These are phyloP conservation scores for Sinohyriopsis cumingii DNA, from an alignment of 2,888 invertebrate genomes.

Conservation along the genomic window DNA sequence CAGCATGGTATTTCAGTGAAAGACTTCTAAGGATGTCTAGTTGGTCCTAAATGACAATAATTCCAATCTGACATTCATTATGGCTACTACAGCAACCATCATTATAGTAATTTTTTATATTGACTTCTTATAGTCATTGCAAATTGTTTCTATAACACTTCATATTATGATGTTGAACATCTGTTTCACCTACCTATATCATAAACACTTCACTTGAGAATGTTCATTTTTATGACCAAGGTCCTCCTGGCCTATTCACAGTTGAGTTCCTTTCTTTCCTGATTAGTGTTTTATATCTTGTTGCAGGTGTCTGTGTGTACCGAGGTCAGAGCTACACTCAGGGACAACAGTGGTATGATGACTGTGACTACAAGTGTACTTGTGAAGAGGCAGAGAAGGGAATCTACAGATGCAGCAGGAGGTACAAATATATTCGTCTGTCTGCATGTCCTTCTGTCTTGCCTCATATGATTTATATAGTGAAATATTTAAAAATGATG, in stretches of 20 bases:
- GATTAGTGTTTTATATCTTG: background rate
- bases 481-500: background rate
- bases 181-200: background rate
- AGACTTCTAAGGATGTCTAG: too few relatives aligned
- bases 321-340: slow-evolving; percentile 51
- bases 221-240: background rate
- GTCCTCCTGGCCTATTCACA: background rate
- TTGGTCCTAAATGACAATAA: too few relatives aligned
- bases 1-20: too few relatives aligned
- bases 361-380: slow-evolving; percentile 51
- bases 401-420: slow-evolving; percentile 49
- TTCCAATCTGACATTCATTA: too few relatives aligned
- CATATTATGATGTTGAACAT: background rate
- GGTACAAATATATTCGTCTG: slow-evolving; percentile 21
- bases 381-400: slow-evolving; percentile 49
- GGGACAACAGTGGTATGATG: slow-evolving; percentile 57
- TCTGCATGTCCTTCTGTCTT: background rate
- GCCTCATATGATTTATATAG: background rate
- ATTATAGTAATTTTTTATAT: too few relatives aligned
- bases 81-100: too few relatives aligned
- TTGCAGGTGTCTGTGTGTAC: slow-evolving; percentile 54
- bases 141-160: background rate
- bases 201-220: background rate
- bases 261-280: background rate
- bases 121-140: background rate